Conservation (phyloP, 1,140 invertebrate species). For the Bombus sibiricus region DNA sequence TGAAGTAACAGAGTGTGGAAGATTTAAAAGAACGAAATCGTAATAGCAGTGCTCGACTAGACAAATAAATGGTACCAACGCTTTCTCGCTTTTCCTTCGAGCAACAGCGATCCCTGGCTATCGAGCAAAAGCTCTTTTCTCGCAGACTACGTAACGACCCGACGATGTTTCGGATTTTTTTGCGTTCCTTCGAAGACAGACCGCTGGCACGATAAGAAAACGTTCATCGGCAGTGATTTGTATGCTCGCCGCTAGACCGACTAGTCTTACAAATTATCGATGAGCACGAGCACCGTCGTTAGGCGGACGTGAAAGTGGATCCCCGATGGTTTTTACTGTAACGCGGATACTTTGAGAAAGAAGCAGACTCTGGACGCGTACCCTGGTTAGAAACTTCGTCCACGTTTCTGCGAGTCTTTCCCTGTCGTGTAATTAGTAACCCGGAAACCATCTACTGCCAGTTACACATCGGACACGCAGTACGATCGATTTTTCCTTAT, state of each 20-base stretch:
- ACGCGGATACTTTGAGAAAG: conserved; percentile 3
- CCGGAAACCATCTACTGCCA: not conserved
- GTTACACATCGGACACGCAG: not conserved
- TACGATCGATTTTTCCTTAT: not conserved
- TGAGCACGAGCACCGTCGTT: conserved; percentile 26
- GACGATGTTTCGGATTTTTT: conserved; percentile 32
- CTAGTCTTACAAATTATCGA: conserved; percentile 42
- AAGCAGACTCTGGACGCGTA: not conserved
- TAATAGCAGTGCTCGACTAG: not conserved
- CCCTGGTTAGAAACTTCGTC: conserved; percentile 1
- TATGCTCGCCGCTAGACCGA: conserved; percentile 17
- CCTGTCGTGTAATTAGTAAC: not conserved
- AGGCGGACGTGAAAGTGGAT: conserved; percentile 39
- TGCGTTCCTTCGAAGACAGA: not conserved
- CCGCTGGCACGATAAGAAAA: conserved; percentile 27
- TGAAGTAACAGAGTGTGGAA: too few species aligned
- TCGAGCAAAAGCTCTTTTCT: not conserved
- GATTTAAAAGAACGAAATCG: not conserved
- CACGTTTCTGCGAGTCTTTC: not conserved
- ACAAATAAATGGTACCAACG: not conserved
- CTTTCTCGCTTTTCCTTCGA: not conserved
- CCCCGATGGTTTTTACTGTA: conserved; percentile 18
- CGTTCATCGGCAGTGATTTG: conserved; percentile 34
- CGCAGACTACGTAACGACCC: conserved; percentile 7
- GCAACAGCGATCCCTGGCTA: not conserved